phyloP scores from a whole-genome alignment of 2,888 invertebrate species.

The Macrophya alboannulata region DNA sequence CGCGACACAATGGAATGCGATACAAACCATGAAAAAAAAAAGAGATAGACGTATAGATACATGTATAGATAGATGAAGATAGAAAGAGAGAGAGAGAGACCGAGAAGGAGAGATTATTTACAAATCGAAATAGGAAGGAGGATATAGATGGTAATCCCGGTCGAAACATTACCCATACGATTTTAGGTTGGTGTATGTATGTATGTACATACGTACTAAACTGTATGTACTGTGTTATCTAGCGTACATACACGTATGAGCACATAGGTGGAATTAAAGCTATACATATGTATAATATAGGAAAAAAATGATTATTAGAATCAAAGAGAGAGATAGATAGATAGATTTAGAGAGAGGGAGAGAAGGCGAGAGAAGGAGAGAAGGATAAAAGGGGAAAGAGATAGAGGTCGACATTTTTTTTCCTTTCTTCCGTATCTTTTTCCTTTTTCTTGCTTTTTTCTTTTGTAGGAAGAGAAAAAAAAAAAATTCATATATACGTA shows the following conservation, averaged over 20 bases:
- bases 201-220: no score
- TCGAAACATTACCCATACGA: background rate
- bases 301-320: background rate
- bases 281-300: background rate
- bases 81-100: background rate
- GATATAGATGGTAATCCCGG: background rate
- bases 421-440: background rate
- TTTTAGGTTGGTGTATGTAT: background rate
- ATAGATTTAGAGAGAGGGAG: background rate
- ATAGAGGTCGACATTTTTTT: background rate
- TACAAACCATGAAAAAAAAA: background rate
- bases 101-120: constrained; percentile 7
- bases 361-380: background rate
- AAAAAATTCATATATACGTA: background rate
- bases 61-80: no score
- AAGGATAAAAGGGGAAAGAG: no score
- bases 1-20: constrained; percentile 6
- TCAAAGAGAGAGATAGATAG: no score
- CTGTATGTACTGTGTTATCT: background rate
- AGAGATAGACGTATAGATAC: background rate
- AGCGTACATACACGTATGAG: background rate
- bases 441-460: no score
- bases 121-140: background rate
- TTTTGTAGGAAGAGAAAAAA: background rate
- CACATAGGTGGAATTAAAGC: background rate